phyloP scores from a whole-genome alignment of 2,113 vertebrate genomes.

The Ctenodactylus gundi region DNA sequence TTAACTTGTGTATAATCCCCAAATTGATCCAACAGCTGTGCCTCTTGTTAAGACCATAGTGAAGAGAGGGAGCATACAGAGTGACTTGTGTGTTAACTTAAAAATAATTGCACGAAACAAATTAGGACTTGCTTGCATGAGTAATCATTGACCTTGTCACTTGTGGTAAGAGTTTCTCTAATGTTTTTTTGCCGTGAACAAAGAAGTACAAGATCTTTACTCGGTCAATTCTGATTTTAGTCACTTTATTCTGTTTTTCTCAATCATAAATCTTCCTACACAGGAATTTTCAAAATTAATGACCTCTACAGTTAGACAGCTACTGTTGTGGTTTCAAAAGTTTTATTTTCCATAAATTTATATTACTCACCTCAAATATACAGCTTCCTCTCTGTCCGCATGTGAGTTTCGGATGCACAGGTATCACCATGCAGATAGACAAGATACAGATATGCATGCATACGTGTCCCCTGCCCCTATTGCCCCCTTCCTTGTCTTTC shows the following conservation, averaged over 20 bases:
- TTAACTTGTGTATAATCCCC: constrained; percentile 19
- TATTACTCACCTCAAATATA: not conserved
- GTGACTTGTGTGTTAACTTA: not conserved
- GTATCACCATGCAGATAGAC: not conserved
- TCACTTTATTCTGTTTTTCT: constrained; percentile 26
- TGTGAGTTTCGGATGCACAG: not conserved
- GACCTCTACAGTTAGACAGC: not conserved
- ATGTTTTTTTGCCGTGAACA: not conserved
- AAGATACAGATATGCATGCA: not conserved
- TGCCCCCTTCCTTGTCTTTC: not conserved
- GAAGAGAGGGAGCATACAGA: not conserved
- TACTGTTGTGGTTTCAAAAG: not conserved
- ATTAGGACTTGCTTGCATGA: constrained; percentile 14
- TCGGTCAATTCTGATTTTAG: constrained; percentile 8
- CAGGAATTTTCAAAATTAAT: not conserved
- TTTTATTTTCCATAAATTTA: constrained; percentile 20
- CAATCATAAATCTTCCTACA: not conserved
- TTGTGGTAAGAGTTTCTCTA: not conserved
- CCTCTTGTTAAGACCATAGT: constrained; percentile 14
- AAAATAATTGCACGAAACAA: not conserved
- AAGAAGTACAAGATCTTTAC: not conserved
- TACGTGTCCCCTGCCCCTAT: no score
- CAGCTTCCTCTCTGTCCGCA: not conserved
- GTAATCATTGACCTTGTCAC: not conserved
- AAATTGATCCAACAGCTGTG: constrained; percentile 39